These are phyloP conservation scores for Heteractis magnifica DNA, from an alignment of 92 coral and sea anemone species.

Conservation along the genomic window DNA sequence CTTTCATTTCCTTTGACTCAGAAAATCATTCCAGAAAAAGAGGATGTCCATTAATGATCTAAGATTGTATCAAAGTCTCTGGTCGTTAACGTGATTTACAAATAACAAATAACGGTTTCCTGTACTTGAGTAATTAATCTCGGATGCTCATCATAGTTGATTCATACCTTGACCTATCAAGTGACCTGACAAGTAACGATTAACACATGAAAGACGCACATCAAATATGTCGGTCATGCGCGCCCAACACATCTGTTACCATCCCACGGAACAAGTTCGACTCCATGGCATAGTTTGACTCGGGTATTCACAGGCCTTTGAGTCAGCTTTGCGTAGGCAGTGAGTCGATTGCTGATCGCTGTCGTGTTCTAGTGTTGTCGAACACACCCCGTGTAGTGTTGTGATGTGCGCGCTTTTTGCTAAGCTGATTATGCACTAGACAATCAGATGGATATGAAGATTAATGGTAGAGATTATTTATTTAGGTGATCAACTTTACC, in stretches of 20 bases:
- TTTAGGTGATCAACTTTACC: not conserved
- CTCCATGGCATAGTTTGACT: not conserved
- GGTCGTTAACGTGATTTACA: not conserved
- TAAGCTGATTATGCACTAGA: constrained; percentile 27
- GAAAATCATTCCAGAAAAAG: not conserved
- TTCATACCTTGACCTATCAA: not conserved
- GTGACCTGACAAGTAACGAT: constrained; percentile 11
- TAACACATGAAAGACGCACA: not conserved
- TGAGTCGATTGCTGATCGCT: not conserved
- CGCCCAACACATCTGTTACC: not conserved
- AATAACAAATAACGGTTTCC: constrained; percentile 4
- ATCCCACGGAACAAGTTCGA: constrained; percentile 1
- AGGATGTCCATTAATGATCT: not conserved
- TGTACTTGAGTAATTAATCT: not conserved
- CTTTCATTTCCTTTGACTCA: not conserved
- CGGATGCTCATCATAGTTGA: constrained; percentile 3
- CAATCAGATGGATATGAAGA: constrained; percentile 22
- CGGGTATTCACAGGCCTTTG: not conserved
- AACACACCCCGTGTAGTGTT: constrained; percentile 4
- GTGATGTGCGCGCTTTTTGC: not conserved
- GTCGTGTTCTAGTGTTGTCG: not conserved
- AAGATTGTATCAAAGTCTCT: constrained; percentile 4
- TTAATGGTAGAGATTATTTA: not conserved
- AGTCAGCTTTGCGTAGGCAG: constrained; percentile 13
- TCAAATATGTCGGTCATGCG: not conserved